These are phyloP conservation scores for Stomatorhinus ivindoensis DNA, from an alignment of 2,113 vertebrate genomes.

Conservation along the genomic window DNA sequence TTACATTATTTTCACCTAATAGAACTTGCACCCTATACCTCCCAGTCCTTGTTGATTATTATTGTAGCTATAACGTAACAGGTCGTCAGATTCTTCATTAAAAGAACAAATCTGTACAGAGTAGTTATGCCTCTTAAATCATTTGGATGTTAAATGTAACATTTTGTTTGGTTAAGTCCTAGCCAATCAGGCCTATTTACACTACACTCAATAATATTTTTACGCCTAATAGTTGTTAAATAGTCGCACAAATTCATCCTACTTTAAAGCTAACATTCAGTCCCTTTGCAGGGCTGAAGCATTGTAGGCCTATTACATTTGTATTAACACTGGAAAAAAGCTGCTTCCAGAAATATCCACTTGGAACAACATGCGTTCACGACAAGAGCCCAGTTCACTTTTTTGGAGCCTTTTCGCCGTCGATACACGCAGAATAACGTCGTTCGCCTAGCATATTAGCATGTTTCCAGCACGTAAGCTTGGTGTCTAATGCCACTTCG, in stretches of 20 bases:
- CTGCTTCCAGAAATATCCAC: neutral
- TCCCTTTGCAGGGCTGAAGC: neutral
- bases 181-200: neutral
- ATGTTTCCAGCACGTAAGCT: neutral
- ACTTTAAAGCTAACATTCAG: neutral
- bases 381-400: neutral
- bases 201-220: neutral
- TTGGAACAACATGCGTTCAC: neutral
- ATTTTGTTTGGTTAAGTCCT: neutral
- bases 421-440: neutral
- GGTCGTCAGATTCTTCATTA: neutral
- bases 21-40: neutral
- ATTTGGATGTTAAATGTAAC: neutral
- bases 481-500: neutral
- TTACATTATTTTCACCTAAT: neutral
- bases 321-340: neutral
- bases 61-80: neutral
- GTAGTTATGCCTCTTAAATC: neutral
- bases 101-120: neutral
- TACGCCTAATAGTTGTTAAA: neutral
- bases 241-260: neutral
- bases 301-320: neutral
- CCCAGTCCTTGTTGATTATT: neutral
- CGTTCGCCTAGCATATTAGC: neutral
- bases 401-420: neutral